Evolutionary conservation across 2,113 vertebrate species (phyloP).

Genomic region (Lucifuga dentata): DNA sequence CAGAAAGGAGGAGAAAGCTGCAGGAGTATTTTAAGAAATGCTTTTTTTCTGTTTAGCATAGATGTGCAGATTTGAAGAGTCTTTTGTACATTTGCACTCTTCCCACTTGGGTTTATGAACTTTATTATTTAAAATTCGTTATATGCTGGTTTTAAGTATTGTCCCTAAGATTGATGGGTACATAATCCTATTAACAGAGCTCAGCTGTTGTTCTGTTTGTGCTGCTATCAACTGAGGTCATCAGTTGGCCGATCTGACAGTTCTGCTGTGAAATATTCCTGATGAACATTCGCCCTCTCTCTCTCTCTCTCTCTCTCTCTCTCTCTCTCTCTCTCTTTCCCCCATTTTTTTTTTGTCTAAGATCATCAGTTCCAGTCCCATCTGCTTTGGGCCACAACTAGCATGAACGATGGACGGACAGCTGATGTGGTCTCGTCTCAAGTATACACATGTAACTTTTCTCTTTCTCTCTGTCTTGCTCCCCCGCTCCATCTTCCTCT

Average conservation of each 20-base stretch:
- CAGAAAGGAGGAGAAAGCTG: neutral
- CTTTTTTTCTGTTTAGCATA: neutral
- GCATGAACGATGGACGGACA: constrained; percentile 21
- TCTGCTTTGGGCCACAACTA: constrained; percentile 41
- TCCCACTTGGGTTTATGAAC: constrained; percentile 11
- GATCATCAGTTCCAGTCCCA: constrained; percentile 34
- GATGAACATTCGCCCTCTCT: neutral
- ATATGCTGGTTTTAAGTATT: constrained; percentile 24
- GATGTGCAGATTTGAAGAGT: neutral
- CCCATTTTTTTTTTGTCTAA: neutral
- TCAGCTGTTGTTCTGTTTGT: constrained; percentile 48
- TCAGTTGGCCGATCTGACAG: constrained; percentile 32
- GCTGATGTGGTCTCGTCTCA: constrained; percentile 28
- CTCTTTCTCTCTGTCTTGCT: neutral
- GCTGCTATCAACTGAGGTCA: constrained; percentile 48
- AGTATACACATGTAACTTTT: too few relatives aligned
- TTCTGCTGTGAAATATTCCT: constrained; percentile 28
- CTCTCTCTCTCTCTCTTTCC: too few relatives aligned
- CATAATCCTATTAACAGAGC: constrained; percentile 57
- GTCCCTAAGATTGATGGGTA: constrained; percentile 23
- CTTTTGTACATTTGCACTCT: neutral
- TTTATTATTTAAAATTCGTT: constrained; percentile 24
- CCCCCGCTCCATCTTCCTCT: neutral
- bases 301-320: too few relatives aligned
- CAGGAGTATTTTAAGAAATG: constrained; percentile 10